These are phyloP conservation scores for Zaprionus taronus DNA, from an alignment of 1,140 invertebrate genomes.

Conservation along the genomic window DNA sequence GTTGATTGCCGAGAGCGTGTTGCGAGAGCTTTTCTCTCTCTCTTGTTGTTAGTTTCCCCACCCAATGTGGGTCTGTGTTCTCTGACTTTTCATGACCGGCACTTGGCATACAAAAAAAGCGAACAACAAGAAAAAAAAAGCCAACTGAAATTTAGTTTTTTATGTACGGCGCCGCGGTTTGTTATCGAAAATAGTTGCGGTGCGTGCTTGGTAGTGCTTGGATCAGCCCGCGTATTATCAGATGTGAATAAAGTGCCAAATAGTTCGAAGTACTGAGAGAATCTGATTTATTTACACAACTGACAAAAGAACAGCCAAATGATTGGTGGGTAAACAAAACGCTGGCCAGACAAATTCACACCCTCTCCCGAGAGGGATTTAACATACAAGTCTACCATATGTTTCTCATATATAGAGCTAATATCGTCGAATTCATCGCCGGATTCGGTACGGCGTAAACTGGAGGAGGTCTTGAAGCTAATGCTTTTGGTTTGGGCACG, in stretches of 20 bases:
- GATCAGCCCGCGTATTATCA: slow-evolving; percentile 40
- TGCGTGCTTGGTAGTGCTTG: slow-evolving; percentile 74
- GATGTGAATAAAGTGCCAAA: slow-evolving; percentile 54
- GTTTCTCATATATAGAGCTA: slow-evolving; percentile 57
- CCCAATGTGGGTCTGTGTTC: slow-evolving; percentile 27
- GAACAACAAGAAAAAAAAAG: slow-evolving; percentile 14
- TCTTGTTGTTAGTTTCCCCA: slow-evolving; percentile 31
- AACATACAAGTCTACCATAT: background rate
- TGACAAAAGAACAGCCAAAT: slow-evolving; percentile 42
- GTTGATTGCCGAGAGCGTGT: slow-evolving; percentile 4
- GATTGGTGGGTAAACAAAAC: slow-evolving; percentile 77
- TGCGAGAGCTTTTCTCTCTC: slow-evolving; percentile 38
- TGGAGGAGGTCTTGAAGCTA: slow-evolving; percentile 91
- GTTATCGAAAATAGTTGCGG: slow-evolving; percentile 72
- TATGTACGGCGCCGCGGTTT: slow-evolving; percentile 11
- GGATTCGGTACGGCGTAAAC: slow-evolving; percentile 87
- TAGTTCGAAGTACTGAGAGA: background rate
- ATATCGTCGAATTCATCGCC: slow-evolving; percentile 84
- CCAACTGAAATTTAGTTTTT: slow-evolving; percentile 48
- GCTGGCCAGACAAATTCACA: background rate
- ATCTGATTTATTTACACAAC: slow-evolving; percentile 59
- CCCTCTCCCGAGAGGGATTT: background rate
- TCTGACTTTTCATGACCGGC: slow-evolving; percentile 74
- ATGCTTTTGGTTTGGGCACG: slow-evolving; percentile 93
- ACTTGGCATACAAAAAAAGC: slow-evolving; percentile 66